Conservation (phyloP, 2,113 vertebrate species). For the Mesembrinibis cayennensis region DNA sequence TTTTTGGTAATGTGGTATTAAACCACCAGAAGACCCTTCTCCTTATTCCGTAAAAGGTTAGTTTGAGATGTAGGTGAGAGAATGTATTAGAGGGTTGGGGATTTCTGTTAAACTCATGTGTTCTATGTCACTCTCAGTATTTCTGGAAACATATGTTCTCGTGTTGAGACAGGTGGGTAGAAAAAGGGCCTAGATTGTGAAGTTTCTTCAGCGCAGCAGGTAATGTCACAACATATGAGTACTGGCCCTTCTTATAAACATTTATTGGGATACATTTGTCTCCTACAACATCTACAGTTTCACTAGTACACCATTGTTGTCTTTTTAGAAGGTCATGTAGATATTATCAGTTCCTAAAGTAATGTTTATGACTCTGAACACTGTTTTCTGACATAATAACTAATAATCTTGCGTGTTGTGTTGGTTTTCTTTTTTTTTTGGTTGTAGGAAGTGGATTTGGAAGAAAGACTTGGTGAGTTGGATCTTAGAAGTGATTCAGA, state of each 20-base stretch:
- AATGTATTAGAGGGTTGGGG: background rate
- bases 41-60: background rate
- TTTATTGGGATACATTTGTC: background rate
- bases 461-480: slow-evolving; percentile 84
- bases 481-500: slow-evolving; percentile 78
- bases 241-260: background rate
- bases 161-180: background rate
- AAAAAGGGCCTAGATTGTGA: background rate
- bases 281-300: background rate
- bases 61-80: background rate
- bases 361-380: background rate
- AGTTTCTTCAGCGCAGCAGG: background rate
- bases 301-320: background rate
- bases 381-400: background rate
- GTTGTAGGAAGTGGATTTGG: slow-evolving; percentile 84
- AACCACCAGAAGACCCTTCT: background rate
- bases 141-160: background rate
- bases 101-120: background rate
- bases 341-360: background rate
- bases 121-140: background rate
- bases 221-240: background rate
- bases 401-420: background rate
- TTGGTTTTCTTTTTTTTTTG: background rate
- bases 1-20: background rate
- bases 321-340: background rate